phyloP scores from a whole-genome alignment of 2,888 invertebrate species.

The Drosophila vallismaia region DNA sequence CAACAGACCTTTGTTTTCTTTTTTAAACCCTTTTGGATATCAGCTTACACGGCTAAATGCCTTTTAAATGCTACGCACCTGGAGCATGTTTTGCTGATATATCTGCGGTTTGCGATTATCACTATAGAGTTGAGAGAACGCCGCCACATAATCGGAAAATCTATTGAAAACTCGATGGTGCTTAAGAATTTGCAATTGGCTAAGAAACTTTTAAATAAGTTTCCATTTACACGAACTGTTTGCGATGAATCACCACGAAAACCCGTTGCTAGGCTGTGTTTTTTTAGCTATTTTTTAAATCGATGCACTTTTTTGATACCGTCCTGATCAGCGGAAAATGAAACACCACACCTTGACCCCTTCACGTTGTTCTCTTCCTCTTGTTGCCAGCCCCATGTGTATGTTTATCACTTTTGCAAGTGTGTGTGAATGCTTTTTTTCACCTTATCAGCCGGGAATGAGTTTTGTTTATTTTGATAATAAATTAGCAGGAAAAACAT shows the following conservation, averaged over 20 bases:
- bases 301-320: conserved; percentile 3
- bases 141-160: conserved; percentile 7
- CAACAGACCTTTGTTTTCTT: neutral
- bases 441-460: conserved; percentile 29
- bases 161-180: neutral
- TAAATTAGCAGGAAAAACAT: conserved; percentile 40
- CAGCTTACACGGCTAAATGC: neutral
- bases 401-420: neutral
- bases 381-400: conserved; percentile 26
- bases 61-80: conserved; percentile 17
- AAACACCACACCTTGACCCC: conserved; percentile 6
- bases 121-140: neutral
- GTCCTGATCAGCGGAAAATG: conserved; percentile 3
- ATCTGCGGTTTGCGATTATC: conserved; percentile 1
- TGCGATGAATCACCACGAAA: neutral
- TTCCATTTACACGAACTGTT: neutral
- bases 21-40: neutral
- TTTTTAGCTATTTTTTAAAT: neutral
- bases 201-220: neutral
- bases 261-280: conserved; percentile 15
- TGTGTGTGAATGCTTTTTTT: conserved; percentile 2
- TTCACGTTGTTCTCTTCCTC: conserved; percentile 9
- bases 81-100: neutral
- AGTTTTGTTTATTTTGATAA: conserved; percentile 45
- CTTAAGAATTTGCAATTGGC: no score